phyloP scores from a whole-genome alignment of 2,797 vertebrate species.

The Lerista edwardsae region DNA sequence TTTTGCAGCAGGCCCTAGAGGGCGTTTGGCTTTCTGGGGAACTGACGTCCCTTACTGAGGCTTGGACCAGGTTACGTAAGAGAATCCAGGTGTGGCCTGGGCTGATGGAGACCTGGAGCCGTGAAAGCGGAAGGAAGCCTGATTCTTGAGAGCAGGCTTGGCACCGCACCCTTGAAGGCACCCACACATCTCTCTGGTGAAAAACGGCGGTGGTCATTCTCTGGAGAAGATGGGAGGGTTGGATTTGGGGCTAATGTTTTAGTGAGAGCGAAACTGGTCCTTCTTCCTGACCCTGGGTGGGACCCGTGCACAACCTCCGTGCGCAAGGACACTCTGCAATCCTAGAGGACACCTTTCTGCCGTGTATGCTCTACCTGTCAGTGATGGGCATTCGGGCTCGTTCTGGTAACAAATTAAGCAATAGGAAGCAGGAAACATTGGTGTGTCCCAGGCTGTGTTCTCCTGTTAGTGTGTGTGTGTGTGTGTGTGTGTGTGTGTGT shows the following conservation, averaged over 20 bases:
- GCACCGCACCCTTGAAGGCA: background rate
- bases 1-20: background rate
- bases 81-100: background rate
- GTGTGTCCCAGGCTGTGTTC: no score
- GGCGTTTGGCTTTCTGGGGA: background rate
- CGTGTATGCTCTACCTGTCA: background rate
- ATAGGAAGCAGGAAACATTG: background rate
- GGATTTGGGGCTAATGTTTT: background rate
- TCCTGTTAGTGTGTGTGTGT: no score
- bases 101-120: background rate
- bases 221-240: no score
- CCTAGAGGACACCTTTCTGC: background rate
- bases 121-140: background rate
- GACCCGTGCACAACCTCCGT: background rate
- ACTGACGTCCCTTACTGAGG: no score
- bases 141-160: background rate
- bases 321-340: no score
- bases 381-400: background rate
- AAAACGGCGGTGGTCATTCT: no score
- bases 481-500: no score
- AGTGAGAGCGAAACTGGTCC: background rate
- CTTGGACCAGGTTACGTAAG: background rate
- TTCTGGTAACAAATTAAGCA: background rate
- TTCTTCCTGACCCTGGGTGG: no score
- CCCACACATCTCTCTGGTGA: background rate